Evolutionary conservation across 2,797 vertebrate species (phyloP).

Genomic region (Lutjanus argentimaculatus): DNA sequence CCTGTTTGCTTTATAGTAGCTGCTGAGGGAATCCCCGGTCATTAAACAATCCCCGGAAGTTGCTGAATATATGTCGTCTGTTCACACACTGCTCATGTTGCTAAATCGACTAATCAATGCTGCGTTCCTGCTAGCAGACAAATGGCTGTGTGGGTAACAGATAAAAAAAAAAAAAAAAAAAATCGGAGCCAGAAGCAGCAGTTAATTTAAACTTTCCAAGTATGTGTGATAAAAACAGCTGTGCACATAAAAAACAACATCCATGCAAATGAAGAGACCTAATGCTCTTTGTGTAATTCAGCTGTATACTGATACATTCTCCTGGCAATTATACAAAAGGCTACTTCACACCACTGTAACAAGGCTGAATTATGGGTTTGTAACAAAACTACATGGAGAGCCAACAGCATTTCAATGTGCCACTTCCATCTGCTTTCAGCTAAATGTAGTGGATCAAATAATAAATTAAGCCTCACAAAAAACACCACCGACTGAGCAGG

Average conservation of each 20-base stretch:
- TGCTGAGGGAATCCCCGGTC: conserved; percentile 58
- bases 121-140: conserved; percentile 27
- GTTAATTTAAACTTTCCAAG: conserved; percentile 28
- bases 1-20: conserved; percentile 40
- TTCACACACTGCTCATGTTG: conserved; percentile 51
- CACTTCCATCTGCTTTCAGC: conserved; percentile 14
- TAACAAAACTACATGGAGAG: neutral
- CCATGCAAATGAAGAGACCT: neutral
- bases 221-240: conserved; percentile 29
- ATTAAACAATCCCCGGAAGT: conserved; percentile 55
- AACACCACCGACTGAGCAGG: neutral
- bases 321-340: neutral
- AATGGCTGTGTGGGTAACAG: conserved; percentile 8
- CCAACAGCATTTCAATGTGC: neutral
- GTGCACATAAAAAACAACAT: conserved; percentile 10
- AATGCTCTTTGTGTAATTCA: conserved; percentile 11
- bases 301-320: neutral
- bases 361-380: neutral
- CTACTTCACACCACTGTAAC: neutral
- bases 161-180: conserved; percentile 17
- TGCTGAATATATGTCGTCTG: conserved; percentile 48
- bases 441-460: neutral
- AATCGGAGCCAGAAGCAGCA: conserved; percentile 17
- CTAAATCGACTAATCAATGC: conserved; percentile 64
- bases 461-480: neutral